Base-by-base conservation (phyloP, 2,888 invertebrate genomes). In the Hemistola chrysoprasaria region DNA sequence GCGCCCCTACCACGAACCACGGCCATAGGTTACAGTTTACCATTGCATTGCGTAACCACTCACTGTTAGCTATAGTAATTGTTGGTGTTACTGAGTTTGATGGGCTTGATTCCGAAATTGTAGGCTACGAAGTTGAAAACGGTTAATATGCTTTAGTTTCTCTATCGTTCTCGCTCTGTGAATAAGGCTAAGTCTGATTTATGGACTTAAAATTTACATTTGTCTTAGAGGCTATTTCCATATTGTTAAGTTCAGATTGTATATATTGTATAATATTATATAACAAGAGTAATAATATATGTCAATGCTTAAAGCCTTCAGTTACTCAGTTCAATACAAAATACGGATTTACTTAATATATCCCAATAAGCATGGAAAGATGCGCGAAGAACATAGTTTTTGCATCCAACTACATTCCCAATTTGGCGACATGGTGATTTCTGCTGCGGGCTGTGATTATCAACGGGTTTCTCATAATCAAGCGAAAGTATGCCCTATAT, bases 21-120 rank as follows among this genome's bases (percentile, higher is more conserved):
- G 67, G 70, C 74, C 72, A 77, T 71, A 71, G 70, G 65, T 68
- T 71, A 39, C 38, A 71, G 70, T 64, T 68, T 71, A 39, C 38
- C 16, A 29, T 42, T 27, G 27, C 31, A 10, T 44, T 44, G 46
- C 46, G 54, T 50, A 52, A 56, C 16, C 27, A 16, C 33, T 25
- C 24, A 40, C 40, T 43, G 38, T 35, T 26, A 40, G 40, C 4
- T 16, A 24, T 31, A 26, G 42, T 41, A 43, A 53, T 50, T 50
- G 48, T 50, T 48, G 39, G 33, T 22, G 7, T 11, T 21, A 10
- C 10, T 31, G 20, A 41, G 35, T 31, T 48, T 40, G 44, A 16
- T 16, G 16, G 16, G 4, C 16, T 16, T 16, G 2, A 16, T 16
- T 16, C 16, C 16, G 3, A 16, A 16, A 16, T 4, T 16, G 16